Percentiles rank a stretch among this genome's conserved stretches.
These are phyloP conservation scores for Tangara arthus DNA, from an alignment of 2,797 vertebrate species.

Conservation along the genomic window DNA sequence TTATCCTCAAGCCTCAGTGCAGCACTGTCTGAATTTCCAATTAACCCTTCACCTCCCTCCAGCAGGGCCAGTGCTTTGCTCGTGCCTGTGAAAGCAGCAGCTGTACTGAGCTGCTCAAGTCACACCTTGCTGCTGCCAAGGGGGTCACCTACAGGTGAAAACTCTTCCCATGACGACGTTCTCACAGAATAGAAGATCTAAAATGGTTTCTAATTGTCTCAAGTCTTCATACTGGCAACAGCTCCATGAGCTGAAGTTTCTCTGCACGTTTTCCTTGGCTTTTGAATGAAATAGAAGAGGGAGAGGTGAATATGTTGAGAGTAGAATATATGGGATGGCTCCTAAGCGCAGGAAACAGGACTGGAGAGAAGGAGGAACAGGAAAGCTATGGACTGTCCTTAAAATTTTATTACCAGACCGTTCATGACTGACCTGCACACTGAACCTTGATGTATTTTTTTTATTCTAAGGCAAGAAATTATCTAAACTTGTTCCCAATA, in stretches of 20 bases:
- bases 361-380: accelerated
- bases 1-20: neutral
- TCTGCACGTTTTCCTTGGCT: accelerated
- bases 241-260: accelerated
- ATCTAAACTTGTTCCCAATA: accelerated
- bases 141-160: neutral
- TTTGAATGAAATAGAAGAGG: neutral
- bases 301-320: neutral
- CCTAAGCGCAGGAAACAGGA: neutral
- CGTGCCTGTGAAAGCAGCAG: neutral
- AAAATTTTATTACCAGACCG: neutral
- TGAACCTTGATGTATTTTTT: neutral
- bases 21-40: neutral
- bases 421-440: neutral
- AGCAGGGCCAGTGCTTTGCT: neutral
- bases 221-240: neutral
- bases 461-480: neutral
- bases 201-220: neutral
- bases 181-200: accelerated
- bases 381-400: neutral
- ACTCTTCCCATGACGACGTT: neutral
- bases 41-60: slow-evolving; percentile 24
- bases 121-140: neutral
- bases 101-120: neutral
- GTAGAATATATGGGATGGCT: neutral